A percentile compares a stretch with the other conserved stretches of the same genome.
phyloP scores from a whole-genome alignment of 2,888 invertebrate species.

The Lasioglossum oenotherae region DNA sequence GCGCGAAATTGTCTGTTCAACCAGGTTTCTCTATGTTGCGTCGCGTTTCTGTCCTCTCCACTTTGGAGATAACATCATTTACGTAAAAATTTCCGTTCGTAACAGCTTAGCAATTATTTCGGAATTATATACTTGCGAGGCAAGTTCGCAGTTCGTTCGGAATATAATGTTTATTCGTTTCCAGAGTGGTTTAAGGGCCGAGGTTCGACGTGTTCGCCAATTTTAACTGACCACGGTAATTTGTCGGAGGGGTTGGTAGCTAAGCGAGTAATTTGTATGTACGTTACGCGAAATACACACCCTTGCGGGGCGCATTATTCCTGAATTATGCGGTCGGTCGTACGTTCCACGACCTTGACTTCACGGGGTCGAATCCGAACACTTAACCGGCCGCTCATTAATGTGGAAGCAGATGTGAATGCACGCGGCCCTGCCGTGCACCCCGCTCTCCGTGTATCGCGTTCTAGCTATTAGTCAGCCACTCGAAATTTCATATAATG shows the following conservation, averaged over 20 bases:
- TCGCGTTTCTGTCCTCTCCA: background rate
- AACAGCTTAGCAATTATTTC: background rate
- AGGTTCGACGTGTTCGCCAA: background rate
- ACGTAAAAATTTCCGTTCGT: background rate
- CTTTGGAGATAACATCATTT: background rate
- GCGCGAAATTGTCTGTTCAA: background rate
- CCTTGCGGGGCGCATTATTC: conserved; percentile 14
- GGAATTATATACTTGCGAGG: background rate
- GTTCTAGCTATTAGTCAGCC: conserved; percentile 78
- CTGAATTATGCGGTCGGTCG: conserved; percentile 37
- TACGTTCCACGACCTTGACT: conserved; percentile 59
- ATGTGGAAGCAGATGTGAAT: conserved; percentile 60
- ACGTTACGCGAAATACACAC: conserved; percentile 3
- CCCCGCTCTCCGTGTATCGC: conserved; percentile 49
- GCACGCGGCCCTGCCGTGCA: conserved; percentile 38
- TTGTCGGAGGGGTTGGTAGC: background rate
- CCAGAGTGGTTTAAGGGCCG: too few relatives aligned
- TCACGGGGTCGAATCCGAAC: conserved; percentile 44
- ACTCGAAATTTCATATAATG: conserved; percentile 80
- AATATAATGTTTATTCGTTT: background rate
- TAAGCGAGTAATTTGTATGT: conserved; percentile 7
- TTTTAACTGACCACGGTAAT: conserved; percentile 5
- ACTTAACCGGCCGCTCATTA: conserved; percentile 41
- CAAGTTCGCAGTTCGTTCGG: background rate
- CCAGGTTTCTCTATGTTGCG: background rate